A percentile compares a stretch with the other conserved stretches of the same genome.
These are phyloP conservation scores for Trissolcus japonicus DNA, from an alignment of 2,888 invertebrate species.

Conservation along the genomic window DNA sequence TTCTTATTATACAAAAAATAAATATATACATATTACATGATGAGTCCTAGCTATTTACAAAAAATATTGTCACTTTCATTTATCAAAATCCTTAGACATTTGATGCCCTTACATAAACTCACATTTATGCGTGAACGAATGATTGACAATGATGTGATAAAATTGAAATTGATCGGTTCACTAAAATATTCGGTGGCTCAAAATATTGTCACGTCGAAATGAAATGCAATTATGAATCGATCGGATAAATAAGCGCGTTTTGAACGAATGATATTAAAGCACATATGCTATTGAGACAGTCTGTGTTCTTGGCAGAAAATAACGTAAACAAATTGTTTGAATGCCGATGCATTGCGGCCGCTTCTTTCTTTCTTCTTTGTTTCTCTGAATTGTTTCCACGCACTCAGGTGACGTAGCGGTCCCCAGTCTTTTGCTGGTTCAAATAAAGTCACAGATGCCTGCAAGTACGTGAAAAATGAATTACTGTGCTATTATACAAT, in stretches of 20 bases:
- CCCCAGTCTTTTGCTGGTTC: slow-evolving; percentile 72
- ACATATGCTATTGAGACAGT: slow-evolving; percentile 25
- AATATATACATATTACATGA: too few relatives aligned
- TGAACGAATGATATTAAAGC: slow-evolving; percentile 15
- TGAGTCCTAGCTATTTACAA: too few relatives aligned
- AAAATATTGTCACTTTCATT: too few relatives aligned
- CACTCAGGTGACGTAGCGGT: slow-evolving; percentile 68
- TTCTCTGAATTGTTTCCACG: slow-evolving; percentile 73
- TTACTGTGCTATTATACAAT: not conserved
- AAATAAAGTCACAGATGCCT: slow-evolving; percentile 69
- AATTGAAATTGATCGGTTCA: not conserved
- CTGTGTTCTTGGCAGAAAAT: slow-evolving; percentile 54
- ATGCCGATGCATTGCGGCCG: slow-evolving; percentile 43
- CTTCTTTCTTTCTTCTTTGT: slow-evolving; percentile 61
- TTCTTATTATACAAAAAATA: too few relatives aligned
- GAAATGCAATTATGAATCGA: slow-evolving; percentile 2
- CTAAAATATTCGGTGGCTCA: not conserved
- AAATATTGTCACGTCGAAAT: not conserved
- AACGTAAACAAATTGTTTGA: slow-evolving; percentile 59
- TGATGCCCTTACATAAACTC: too few relatives aligned
- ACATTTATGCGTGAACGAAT: too few relatives aligned
- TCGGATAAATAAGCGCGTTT: slow-evolving; percentile 24
- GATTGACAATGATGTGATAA: too few relatives aligned
- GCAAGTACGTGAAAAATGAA: slow-evolving; percentile 8
- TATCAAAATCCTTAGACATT: too few relatives aligned